These are phyloP conservation scores for Notiomystis cincta DNA, from an alignment of 2,113 vertebrate genomes.

Conservation along the genomic window DNA sequence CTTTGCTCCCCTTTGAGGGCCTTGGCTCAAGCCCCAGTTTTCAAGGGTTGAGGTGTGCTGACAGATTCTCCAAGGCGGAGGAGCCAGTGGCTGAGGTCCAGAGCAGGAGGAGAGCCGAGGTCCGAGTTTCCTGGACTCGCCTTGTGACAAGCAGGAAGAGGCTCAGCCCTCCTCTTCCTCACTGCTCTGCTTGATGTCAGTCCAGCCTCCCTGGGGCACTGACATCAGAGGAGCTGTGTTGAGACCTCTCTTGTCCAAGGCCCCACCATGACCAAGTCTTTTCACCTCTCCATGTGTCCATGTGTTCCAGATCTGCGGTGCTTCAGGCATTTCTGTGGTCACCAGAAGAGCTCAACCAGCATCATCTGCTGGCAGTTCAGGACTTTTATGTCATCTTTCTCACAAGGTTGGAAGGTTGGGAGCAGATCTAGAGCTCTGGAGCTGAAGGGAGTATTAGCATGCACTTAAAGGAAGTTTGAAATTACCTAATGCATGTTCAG, in stretches of 20 bases:
- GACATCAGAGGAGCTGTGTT: neutral
- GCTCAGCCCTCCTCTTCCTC: conserved; percentile 28
- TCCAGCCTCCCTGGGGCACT: neutral
- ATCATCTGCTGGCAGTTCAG: neutral
- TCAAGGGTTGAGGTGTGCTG: conserved; percentile 39
- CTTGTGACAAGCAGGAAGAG: conserved; percentile 6
- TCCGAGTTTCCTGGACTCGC: neutral
- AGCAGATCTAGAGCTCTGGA: neutral
- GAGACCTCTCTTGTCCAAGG: neutral
- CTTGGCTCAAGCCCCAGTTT: conserved; percentile 34
- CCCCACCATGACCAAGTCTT: neutral
- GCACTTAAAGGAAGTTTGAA: neutral
- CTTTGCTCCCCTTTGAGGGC: conserved; percentile 25
- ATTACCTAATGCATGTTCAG: conserved; percentile 4
- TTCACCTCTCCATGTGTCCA: neutral
- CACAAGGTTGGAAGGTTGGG: neutral
- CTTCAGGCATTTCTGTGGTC: neutral
- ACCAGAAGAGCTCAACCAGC: neutral
- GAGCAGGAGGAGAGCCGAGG: neutral
- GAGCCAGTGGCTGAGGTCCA: conserved; percentile 15
- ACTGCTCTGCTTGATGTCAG: neutral
- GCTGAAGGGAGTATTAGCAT: neutral
- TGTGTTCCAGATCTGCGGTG: neutral
- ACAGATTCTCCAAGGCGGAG: neutral
- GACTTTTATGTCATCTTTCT: neutral